A percentile compares a stretch with the other conserved stretches of the same genome.
Evolutionary conservation across 2,888 invertebrate species (phyloP).

Genomic region (Cataglyphis albicans): DNA sequence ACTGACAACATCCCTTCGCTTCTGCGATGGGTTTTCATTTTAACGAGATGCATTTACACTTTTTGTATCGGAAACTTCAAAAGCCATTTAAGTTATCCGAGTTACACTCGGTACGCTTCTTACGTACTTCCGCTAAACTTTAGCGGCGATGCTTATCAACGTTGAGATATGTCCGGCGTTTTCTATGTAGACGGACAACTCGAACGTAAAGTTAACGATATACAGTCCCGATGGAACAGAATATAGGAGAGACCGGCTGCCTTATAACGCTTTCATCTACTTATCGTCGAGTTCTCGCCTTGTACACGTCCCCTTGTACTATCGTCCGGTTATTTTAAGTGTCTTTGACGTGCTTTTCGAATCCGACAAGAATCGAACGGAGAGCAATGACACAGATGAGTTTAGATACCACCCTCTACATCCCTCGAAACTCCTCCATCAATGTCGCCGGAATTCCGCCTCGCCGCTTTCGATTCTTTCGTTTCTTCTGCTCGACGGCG

Average conservation of each 20-base stretch:
- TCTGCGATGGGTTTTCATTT: slow-evolving; percentile 13
- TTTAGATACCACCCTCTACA: not conserved
- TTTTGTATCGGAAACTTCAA: slow-evolving; percentile 34
- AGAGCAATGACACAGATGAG: slow-evolving; percentile 7
- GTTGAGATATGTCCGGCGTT: slow-evolving; percentile 25
- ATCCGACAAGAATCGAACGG: slow-evolving; percentile 1
- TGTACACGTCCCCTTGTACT: not conserved
- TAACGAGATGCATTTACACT: not conserved
- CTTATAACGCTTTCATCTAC: slow-evolving; percentile 44
- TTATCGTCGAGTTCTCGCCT: slow-evolving; percentile 31
- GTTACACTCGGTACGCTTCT: slow-evolving; percentile 27
- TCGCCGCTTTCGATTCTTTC: slow-evolving; percentile 16
- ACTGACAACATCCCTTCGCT: not conserved
- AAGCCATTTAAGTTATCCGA: slow-evolving; percentile 42
- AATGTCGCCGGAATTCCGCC: slow-evolving; percentile 29
- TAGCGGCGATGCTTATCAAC: slow-evolving; percentile 36
- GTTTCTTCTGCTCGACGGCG: slow-evolving; percentile 18
- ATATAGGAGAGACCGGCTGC: not conserved
- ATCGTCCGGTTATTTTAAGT: not conserved
- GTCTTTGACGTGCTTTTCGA: not conserved
- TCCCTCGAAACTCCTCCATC: slow-evolving; percentile 19
- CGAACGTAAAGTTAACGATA: slow-evolving; percentile 37
- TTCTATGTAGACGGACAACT: slow-evolving; percentile 12
- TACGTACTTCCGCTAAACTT: slow-evolving; percentile 36
- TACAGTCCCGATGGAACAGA: slow-evolving; percentile 7